Percentiles rank a stretch among this genome's conserved stretches.
phyloP scores from a whole-genome alignment of 2,888 invertebrate genomes.

The Nomada ruficornis region DNA sequence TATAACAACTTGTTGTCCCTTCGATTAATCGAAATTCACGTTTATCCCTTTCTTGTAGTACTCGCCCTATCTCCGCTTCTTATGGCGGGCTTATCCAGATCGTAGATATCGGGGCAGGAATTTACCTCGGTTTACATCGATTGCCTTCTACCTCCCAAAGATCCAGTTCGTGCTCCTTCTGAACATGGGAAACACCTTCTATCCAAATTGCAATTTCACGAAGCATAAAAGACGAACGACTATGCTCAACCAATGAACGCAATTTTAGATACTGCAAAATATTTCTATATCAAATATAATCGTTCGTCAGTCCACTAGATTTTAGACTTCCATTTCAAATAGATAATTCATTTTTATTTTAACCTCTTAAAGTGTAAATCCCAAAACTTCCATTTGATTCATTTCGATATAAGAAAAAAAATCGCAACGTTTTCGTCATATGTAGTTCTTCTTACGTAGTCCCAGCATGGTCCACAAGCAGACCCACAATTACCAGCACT shows the following conservation, averaged over 20 bases:
- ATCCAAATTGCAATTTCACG: no score
- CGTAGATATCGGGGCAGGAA: conserved; percentile 40
- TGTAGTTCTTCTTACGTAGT: background rate
- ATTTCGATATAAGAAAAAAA: no score
- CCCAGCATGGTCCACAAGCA: background rate
- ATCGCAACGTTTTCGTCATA: no score
- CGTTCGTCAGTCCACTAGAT: no score
- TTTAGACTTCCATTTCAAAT: no score
- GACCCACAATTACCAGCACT: conserved; percentile 50
- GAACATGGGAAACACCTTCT: background rate
- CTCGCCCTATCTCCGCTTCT: conserved; percentile 44
- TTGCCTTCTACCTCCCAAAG: conserved; percentile 21
- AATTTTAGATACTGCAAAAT: no score
- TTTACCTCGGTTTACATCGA: conserved; percentile 36
- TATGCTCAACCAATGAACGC: no score
- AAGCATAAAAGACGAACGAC: no score
- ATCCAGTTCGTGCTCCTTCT: conserved; percentile 10
- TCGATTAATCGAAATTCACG: conserved; percentile 72
- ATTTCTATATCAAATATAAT: no score
- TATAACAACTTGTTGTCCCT: conserved; percentile 70
- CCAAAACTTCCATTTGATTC: no score
- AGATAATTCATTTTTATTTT: no score
- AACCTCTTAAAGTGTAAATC: no score
- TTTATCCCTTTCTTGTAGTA: conserved; percentile 63
- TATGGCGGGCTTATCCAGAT: conserved; percentile 57